Conservation (phyloP, 2,888 invertebrate genomes). For the Plebejus melissa region DNA sequence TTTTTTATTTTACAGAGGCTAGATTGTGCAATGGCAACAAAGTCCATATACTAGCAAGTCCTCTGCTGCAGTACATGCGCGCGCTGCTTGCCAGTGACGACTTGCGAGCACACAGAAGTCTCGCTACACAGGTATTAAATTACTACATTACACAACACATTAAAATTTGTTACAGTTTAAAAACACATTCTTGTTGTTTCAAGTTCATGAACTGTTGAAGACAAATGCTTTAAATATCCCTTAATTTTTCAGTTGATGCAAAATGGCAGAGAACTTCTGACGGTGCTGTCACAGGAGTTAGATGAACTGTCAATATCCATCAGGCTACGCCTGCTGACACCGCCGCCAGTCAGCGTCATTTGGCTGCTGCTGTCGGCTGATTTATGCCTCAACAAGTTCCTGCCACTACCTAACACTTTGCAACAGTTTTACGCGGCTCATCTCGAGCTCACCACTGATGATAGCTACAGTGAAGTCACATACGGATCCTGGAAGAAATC, state of each 20-base stretch:
- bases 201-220: background rate
- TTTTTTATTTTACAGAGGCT: slow-evolving; percentile 55
- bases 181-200: too few relatives aligned
- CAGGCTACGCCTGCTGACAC: slow-evolving; percentile 56
- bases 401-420: slow-evolving; percentile 63
- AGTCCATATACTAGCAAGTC: slow-evolving; percentile 64
- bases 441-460: slow-evolving; percentile 59
- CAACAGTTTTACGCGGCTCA: slow-evolving; percentile 72
- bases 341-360: slow-evolving; percentile 62
- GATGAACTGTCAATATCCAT: slow-evolving; percentile 68
- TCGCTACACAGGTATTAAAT: slow-evolving; percentile 63
- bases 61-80: slow-evolving; percentile 62
- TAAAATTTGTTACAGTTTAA: too few relatives aligned
- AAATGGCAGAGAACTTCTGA: slow-evolving; percentile 64
- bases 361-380: slow-evolving; percentile 68
- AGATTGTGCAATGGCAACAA: slow-evolving; percentile 69
- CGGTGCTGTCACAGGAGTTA: slow-evolving; percentile 58
- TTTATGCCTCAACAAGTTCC: slow-evolving; percentile 67
- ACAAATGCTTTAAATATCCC: background rate
- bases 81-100: slow-evolving; percentile 61
- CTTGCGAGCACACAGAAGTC: slow-evolving; percentile 62
- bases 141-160: background rate
- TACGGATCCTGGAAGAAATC: slow-evolving; percentile 71
- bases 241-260: slow-evolving; percentile 63
- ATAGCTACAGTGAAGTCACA: slow-evolving; percentile 63